phyloP scores from a whole-genome alignment of 2,888 invertebrate genomes.

The Steinernema hermaphroditum region DNA sequence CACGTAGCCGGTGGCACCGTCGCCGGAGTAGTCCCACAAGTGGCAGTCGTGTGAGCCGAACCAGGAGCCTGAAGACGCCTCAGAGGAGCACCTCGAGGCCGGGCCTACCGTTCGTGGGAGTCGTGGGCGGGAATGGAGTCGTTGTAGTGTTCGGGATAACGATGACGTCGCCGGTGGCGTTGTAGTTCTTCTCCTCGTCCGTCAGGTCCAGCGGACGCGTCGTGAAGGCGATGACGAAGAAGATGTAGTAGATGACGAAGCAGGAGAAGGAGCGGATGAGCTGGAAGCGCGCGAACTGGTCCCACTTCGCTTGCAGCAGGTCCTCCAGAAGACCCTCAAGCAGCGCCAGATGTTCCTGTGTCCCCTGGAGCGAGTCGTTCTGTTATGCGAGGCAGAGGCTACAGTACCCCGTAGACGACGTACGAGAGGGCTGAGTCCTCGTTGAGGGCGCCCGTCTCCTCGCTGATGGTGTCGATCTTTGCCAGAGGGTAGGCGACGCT shows the following conservation, averaged over 20 bases:
- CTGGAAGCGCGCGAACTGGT: conserved; percentile 78
- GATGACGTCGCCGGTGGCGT: not conserved
- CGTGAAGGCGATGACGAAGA: conserved; percentile 85
- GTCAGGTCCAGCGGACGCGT: conserved; percentile 72
- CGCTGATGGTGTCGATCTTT: conserved; percentile 92
- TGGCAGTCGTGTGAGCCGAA: not conserved
- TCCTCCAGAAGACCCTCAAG: conserved; percentile 78
- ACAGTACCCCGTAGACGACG: conserved; percentile 87
- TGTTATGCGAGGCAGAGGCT: not conserved
- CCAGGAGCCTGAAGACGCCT: not conserved
- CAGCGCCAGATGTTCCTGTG: conserved; percentile 88
- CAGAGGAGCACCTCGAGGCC: not conserved
- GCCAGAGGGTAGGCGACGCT: conserved; percentile 82
- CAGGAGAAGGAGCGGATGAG: conserved; percentile 75
- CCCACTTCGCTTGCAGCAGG: conserved; percentile 77
- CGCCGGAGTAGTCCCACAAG: not conserved
- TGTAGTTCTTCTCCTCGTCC: not conserved
- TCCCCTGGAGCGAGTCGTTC: conserved; percentile 80
- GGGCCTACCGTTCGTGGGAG: not conserved
- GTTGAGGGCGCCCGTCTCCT: conserved; percentile 81
- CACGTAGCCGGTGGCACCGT: not conserved
- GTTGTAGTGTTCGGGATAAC: too few species aligned
- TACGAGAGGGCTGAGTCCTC: conserved; percentile 91
- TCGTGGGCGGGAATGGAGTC: not conserved
- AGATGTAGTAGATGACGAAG: conserved; percentile 85